Evolutionary conservation across 2,113 vertebrate genomes (phyloP).

Genomic region (Chlorocebus sabaeus): DNA sequence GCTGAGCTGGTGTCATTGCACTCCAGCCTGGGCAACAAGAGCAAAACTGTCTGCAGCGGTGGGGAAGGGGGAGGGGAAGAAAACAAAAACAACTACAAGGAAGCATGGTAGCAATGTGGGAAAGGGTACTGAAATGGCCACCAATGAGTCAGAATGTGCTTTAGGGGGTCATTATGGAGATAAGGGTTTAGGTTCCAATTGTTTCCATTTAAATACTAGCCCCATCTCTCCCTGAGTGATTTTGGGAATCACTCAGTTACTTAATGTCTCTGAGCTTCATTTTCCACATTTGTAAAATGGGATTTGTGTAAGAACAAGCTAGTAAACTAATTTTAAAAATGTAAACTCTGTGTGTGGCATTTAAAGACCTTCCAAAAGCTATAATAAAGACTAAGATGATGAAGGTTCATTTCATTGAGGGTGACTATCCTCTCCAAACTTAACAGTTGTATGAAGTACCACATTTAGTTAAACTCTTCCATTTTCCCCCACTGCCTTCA

Average conservation of each 20-base stretch:
- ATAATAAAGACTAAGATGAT: not conserved
- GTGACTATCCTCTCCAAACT: not conserved
- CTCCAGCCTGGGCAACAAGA: too few relatives aligned
- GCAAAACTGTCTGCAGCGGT: too few relatives aligned
- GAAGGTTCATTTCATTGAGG: not conserved
- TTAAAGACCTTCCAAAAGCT: not conserved
- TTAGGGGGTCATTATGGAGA: not conserved
- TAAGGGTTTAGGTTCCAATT: not conserved
- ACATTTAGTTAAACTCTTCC: not conserved
- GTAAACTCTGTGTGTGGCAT: not conserved
- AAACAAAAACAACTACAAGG: too few relatives aligned
- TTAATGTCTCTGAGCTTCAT: not conserved
- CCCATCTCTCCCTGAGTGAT: not conserved
- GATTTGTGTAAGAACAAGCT: not conserved
- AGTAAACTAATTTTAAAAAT: not conserved
- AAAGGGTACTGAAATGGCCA: not conserved
- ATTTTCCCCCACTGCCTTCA: not conserved
- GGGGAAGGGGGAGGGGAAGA: too few relatives aligned
- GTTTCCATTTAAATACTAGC: not conserved
- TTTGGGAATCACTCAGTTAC: not conserved
- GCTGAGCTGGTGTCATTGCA: too few relatives aligned
- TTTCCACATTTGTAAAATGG: not conserved
- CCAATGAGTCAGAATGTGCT: not conserved
- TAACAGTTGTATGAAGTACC: not conserved
- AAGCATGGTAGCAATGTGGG: not conserved